These are phyloP conservation scores for Scyliorhinus canicula DNA, from an alignment of 2,797 vertebrate species.

Conservation along the genomic window DNA sequence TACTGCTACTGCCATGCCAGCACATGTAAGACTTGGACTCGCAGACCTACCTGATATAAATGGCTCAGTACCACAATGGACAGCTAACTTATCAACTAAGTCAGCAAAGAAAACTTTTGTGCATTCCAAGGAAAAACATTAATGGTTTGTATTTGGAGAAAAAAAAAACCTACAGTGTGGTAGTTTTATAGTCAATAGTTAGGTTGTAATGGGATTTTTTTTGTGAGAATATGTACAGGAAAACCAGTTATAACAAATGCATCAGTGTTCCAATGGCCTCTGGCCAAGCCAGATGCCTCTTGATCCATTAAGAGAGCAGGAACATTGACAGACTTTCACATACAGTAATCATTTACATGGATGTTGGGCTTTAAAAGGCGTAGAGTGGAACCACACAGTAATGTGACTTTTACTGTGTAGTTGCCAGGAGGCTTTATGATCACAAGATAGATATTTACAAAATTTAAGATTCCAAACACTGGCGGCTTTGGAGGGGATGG, in stretches of 20 bases:
- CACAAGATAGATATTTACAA: conserved; percentile 5
- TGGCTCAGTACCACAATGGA: neutral
- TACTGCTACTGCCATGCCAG: neutral
- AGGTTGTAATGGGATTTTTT: neutral
- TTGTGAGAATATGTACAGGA: neutral
- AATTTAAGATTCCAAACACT: neutral
- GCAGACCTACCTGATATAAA: neutral
- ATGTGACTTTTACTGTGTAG: neutral
- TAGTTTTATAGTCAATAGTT: neutral
- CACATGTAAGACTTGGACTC: too few relatives aligned
- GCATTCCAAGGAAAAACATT: neutral
- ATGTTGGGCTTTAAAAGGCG: neutral
- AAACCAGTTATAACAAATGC: conserved; percentile 1
- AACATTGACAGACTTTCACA: conserved; percentile 7
- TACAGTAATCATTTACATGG: conserved; percentile 13
- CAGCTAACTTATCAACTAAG: neutral
- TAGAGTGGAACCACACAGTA: neutral
- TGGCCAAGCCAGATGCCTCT: neutral
- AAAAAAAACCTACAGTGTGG: neutral
- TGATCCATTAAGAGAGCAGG: conserved; percentile 1
- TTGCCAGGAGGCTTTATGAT: neutral
- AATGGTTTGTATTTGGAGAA: neutral
- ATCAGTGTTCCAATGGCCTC: conserved; percentile 12
- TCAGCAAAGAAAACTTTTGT: neutral
- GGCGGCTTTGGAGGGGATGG: too few relatives aligned